Evolutionary conservation across 2,888 invertebrate species (phyloP).

Genomic region (Perizoma affinitatum): DNA sequence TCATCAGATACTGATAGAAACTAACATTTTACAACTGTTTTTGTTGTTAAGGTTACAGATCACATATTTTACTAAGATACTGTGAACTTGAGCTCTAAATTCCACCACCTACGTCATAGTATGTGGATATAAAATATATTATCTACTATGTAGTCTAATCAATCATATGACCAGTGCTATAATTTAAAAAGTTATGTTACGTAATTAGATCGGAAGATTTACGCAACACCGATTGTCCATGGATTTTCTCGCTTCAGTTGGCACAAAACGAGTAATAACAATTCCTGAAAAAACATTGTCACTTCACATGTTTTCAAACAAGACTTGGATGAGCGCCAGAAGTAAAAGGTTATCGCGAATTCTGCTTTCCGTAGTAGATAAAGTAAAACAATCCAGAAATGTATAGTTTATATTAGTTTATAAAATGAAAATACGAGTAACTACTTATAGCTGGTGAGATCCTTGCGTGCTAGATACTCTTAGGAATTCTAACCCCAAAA

Average conservation of each 20-base stretch:
- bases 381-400: neutral
- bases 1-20: too few species aligned
- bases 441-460: neutral
- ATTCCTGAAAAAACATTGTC: conserved; percentile 67
- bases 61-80: too few species aligned
- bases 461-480: conserved; percentile 1
- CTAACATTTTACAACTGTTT: too few species aligned
- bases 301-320: conserved; percentile 73
- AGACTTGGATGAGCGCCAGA: conserved; percentile 66
- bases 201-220: conserved; percentile 57
- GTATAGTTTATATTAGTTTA: too few species aligned
- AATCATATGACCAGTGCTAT: conserved; percentile 52
- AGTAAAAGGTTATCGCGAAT: conserved; percentile 49
- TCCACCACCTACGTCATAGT: too few species aligned
- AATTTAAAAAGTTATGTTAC: conserved; percentile 51
- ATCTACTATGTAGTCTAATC: neutral
- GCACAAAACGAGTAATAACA: conserved; percentile 49
- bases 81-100: too few species aligned
- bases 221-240: conserved; percentile 52
- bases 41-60: too few species aligned
- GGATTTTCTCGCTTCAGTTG: conserved; percentile 42
- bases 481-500: conserved; percentile 26
- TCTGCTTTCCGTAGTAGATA: conserved; percentile 43
- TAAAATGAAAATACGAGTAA: too few species aligned
- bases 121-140: neutral